Evolutionary conservation across 2,888 invertebrate genomes (phyloP), one percentile per base, ranked within the genome.

Genomic region (Agriopis leucophaearia): DNA sequence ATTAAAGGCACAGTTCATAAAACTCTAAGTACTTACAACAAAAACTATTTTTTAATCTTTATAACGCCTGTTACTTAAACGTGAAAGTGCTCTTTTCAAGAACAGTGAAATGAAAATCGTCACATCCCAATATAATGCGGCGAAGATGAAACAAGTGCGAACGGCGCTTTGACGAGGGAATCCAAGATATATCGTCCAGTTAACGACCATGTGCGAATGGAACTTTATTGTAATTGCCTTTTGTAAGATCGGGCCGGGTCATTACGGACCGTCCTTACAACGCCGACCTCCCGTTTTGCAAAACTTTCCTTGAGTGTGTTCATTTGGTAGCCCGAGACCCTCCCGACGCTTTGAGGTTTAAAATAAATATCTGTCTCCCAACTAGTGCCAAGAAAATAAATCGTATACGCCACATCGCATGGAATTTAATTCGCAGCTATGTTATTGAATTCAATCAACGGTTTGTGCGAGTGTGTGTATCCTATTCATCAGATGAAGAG

Each of bases 221-320:
- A 91, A 91, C 90, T 92, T 93, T 94, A 94, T 92, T 94, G 93
- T 93, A 94, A 94, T 94, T 94, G 94, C 92, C 90, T 92, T 93
- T 93, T 91, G 91, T 91, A 91, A 94, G 94, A 93, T 92, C 89
- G 89, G 89, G 87, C 89, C 85, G 91, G 90, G 92, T 91, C 90
- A 91, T 92, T 91, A 92, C 89, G 83, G 86, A 83, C 88, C 86
- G 87, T 88, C 88, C 88, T 89, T 85, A 83, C 84, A 84, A 83
- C 55, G 81, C 85, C 83, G 83, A 86, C 88, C 88, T 87, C 86
- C 87, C 86, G 87, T 89, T 86, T 87, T 86, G 85, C 87, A 80
- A 88, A 89, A 90, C 86, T 89, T 89, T 88, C 83, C 83, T 84
- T 76, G 81, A 81, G 78, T 80, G 79, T 78, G 81, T 82, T 80